Evolutionary conservation across 2,888 invertebrate species (phyloP).

Genomic region (Odontocolon sp.): DNA sequence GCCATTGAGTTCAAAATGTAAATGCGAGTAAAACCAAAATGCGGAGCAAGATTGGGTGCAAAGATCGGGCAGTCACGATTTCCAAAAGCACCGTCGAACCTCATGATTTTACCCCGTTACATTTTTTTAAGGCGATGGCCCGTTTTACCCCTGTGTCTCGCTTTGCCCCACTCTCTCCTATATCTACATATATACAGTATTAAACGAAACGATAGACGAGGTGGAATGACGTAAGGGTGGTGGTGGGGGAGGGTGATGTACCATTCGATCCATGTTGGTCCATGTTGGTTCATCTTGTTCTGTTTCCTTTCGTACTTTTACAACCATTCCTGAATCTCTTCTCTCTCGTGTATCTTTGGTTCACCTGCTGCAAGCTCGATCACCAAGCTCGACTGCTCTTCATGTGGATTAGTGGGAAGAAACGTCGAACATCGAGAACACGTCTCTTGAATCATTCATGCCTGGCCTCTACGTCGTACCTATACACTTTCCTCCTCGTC

Average conservation of each 20-base stretch:
- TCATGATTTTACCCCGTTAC: too few relatives aligned
- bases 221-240: too few relatives aligned
- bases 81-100: too few relatives aligned
- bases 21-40: too few relatives aligned
- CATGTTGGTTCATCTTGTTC: background rate
- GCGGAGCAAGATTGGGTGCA: too few relatives aligned
- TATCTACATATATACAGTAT: background rate
- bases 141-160: too few relatives aligned
- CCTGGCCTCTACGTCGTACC: background rate
- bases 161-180: background rate
- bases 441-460: slow-evolving; percentile 46
- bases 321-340: background rate
- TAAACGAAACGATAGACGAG: background rate
- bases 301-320: background rate
- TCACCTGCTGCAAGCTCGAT: background rate
- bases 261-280: background rate
- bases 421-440: slow-evolving; percentile 7
- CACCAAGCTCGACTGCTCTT: background rate
- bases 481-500: slow-evolving; percentile 30
- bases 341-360: background rate
- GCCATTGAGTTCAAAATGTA: too few relatives aligned
- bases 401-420: slow-evolving; percentile 14
- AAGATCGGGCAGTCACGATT: too few relatives aligned
- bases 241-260: background rate
- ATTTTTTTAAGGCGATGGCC: too few relatives aligned